Base-by-base conservation (phyloP, 2,888 invertebrate species). In the Zelleria hepariella region DNA sequence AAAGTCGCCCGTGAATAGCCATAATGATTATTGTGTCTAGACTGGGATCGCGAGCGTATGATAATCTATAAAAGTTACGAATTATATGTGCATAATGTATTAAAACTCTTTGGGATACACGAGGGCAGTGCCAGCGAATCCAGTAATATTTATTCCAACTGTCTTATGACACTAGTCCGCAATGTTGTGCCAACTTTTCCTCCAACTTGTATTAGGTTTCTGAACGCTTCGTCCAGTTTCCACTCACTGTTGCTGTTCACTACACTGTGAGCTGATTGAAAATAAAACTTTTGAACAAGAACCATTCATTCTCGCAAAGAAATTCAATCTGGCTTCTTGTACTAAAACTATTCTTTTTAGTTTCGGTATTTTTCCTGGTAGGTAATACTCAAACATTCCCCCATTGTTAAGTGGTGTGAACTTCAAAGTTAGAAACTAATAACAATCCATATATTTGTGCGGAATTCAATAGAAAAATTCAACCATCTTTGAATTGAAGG, bases 131-230 rank as follows among this genome's bases (percentile, higher is more conserved):
- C 32, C 32, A 42, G 32, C 15, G 32, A 42, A 15, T 15, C 15
- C 32, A 42, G 32, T 42, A 42, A 42, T 42, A 42, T 32, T 32
- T 32, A 32, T 42, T 42, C 15, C 32, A 42, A 15, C 32, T 42
- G 3, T 2, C 4, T 42, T 42, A 15, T 42, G 32, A 42, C 15
- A 15, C 32, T 15, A 42, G 32, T 42, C 15, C 32, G 21, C 8
- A 20, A 20, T 20, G 51, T 51, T 23, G 23, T 51, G 51, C 51
- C 51, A 51, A 51, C 51, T 51, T 51, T 20, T 51, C 20, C 23
- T 51, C 7, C 51, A 51, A 51, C 51, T 51, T 51, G 51, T 51
- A 51, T 21, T 51, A 51, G 51, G 51, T 51, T 51, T 51, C 51
- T 51, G 51, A 51, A 51, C 21, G 20, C 23, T 51, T 23, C 51